Base-by-base conservation (phyloP, 2,113 vertebrate species). In the Heptranchias perlo region DNA sequence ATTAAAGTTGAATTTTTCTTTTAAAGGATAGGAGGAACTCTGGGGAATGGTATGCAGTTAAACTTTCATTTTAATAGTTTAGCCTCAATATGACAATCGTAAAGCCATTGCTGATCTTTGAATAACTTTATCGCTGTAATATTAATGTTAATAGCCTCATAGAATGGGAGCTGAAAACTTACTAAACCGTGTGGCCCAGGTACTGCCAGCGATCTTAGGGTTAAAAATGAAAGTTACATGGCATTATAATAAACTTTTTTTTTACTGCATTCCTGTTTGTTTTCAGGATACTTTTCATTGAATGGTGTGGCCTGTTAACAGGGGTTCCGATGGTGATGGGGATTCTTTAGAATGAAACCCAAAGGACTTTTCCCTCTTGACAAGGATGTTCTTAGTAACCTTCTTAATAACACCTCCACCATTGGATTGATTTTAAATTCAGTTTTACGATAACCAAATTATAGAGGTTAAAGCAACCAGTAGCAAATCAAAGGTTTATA, bases 401-500 rank as follows among this genome's bases (percentile, higher is more conserved):
- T 82, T 5, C 39, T 39, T 23, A n/a, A 82, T 39, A 82, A 44
- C 18, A n/a, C 35, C 28, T n/a, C 58, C 35, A 39, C n/a, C 39
- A 62, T 25, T 87, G 84, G 28, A 31, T 28, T 87, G 47, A 54
- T 23, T 54, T 87, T 87, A 87, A 87, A 87, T 87, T 54, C 49
- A 3, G 49, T 52, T 49, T 86, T 47, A 86, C 44, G 18, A 47
- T 1, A 49, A 86, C 44, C 16, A 47, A 44, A 16, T 92, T 64
- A 16, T 64, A 7, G 61, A 39, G 11, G 28, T 64, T 61, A 64
- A 21, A 61, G 89, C 52, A 92, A 92, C 1, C 28, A 21, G 61
- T 64, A 93, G 61, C 35, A 64, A 93, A 93, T 93, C 61, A 62
- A 64, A 93, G 91, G 23, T 2, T n/a, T 64, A 93, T 62, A 92